Conservation (phyloP, 2,113 vertebrate species). For the Solea solea region DNA sequence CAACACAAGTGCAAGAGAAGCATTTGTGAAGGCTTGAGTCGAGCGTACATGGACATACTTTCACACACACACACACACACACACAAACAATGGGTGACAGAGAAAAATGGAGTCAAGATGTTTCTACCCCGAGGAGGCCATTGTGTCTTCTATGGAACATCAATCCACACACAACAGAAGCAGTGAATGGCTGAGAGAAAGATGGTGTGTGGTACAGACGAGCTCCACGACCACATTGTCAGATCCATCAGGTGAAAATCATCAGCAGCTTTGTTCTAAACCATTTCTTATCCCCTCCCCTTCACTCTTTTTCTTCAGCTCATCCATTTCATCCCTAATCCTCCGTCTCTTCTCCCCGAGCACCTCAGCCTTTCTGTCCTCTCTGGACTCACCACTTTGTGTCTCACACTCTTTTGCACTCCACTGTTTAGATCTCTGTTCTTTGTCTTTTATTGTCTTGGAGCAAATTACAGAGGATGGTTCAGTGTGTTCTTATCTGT, state of each 20-base stretch:
- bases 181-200: background rate
- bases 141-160: constrained; percentile 28
- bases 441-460: constrained; percentile 8
- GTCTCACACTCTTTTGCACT: background rate
- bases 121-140: constrained; percentile 17
- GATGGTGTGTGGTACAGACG: background rate
- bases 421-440: background rate
- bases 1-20: background rate
- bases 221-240: too few relatives aligned
- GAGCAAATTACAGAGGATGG: constrained; percentile 3
- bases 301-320: constrained; percentile 1
- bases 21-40: constrained; percentile 1
- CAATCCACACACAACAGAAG: constrained; percentile 20
- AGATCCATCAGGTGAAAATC: constrained; percentile 36
- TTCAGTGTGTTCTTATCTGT: constrained; percentile 29
- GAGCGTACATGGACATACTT: background rate
- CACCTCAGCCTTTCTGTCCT: background rate
- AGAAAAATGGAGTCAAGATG: constrained; percentile 20
- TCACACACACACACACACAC: background rate
- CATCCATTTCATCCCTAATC: constrained; percentile 8
- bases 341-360: background rate
- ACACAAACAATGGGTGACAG: constrained; percentile 16
- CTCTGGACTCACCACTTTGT: background rate
- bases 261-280: constrained; percentile 4
- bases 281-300: constrained; percentile 9